Conservation (phyloP, 1,140 invertebrate genomes). For the Galleria mellonella region DNA sequence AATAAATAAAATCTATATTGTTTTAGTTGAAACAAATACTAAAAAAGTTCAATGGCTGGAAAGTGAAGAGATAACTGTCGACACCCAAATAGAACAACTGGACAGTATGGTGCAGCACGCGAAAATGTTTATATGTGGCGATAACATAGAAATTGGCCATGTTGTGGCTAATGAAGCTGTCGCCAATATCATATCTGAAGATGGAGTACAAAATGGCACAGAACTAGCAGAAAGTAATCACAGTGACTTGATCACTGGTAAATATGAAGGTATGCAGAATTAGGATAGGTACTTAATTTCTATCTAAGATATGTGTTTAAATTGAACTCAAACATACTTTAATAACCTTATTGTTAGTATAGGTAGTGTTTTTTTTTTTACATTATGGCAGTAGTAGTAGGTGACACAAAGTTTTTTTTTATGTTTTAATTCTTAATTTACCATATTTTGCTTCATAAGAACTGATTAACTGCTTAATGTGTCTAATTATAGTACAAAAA, state of each 20-base stretch:
- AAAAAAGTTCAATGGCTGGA: conserved; percentile 47
- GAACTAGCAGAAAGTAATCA: conserved; percentile 78
- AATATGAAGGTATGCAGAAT: conserved; percentile 80
- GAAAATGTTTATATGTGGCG: conserved; percentile 58
- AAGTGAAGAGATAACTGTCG: conserved; percentile 43
- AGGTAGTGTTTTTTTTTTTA: background rate
- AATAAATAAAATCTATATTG: conserved; percentile 4
- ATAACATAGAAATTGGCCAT: conserved; percentile 71
- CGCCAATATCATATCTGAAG: conserved; percentile 37
- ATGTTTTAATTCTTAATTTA: background rate
- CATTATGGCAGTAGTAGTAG: background rate
- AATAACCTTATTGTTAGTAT: conserved; percentile 2
- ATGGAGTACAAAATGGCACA: conserved; percentile 43
- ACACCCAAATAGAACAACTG: conserved; percentile 38
- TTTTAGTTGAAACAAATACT: conserved; percentile 13
- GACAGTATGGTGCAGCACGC: conserved; percentile 43
- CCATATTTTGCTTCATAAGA: background rate
- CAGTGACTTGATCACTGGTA: conserved; percentile 81
- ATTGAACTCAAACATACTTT: no score
- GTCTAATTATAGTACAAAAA: no score
- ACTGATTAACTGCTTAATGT: no score
- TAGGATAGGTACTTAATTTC: background rate
- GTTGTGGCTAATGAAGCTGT: conserved; percentile 54
- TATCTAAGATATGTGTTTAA: no score
- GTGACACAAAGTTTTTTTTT: background rate